phyloP scores from a whole-genome alignment of 30 jellyfish, hydroid and myxozoan species.

The Nemopilema nomurai region DNA sequence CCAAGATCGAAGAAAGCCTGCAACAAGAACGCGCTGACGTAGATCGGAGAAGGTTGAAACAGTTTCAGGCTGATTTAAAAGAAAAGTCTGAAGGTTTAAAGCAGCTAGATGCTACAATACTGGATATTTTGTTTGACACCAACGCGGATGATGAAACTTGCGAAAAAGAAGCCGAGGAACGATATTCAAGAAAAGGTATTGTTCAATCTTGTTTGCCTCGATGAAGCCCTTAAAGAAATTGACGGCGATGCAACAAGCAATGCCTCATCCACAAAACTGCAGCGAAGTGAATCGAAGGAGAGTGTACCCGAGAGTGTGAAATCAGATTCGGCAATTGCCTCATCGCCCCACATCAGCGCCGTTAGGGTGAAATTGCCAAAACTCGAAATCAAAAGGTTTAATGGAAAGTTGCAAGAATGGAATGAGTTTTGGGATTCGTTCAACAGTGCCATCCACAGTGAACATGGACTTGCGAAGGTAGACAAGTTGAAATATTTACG shows the following conservation, averaged over 20 bases:
- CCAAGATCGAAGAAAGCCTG: constrained; percentile 2
- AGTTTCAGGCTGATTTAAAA: constrained; percentile 21
- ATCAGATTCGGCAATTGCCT: constrained; percentile 14
- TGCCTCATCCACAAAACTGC: neutral
- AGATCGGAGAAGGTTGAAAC: constrained; percentile 12
- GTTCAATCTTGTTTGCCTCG: neutral
- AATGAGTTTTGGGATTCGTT: constrained; percentile 34
- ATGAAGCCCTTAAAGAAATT: constrained; percentile 1
- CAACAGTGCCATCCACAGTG: constrained; percentile 20
- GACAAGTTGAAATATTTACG: constrained; percentile 18
- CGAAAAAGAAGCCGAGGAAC: constrained; percentile 31
- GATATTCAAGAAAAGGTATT: constrained; percentile 9
- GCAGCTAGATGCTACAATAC: neutral
- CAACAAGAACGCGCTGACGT: neutral
- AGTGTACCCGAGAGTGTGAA: constrained; percentile 10
- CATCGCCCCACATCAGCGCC: neutral
- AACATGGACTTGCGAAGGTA: neutral
- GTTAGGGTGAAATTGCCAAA: constrained; percentile 27
- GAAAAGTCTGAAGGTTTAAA: constrained; percentile 6
- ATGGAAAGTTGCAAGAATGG: constrained; percentile 28
- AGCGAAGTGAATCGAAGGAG: constrained; percentile 7
- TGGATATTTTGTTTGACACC: neutral
- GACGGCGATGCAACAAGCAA: neutral
- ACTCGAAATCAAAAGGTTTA: constrained; percentile 24
- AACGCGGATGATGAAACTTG: constrained; percentile 22